Percentiles rank a stretch among this genome's conserved stretches.
phyloP scores from a whole-genome alignment of 2,113 vertebrate species.

The Channa maculata region DNA sequence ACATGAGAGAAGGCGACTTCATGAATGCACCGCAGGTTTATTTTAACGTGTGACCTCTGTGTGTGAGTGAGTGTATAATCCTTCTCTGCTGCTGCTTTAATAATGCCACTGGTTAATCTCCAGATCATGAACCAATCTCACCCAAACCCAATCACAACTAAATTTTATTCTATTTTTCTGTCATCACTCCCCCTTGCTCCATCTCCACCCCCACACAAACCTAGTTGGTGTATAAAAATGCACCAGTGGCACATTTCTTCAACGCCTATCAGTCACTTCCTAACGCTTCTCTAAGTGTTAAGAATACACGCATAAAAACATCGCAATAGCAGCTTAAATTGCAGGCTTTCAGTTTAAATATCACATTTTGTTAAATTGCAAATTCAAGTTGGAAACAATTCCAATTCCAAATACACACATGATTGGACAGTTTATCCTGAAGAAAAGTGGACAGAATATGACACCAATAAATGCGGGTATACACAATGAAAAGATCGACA shows the following conservation, averaged over 20 bases:
- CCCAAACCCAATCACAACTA: slow-evolving; percentile 13
- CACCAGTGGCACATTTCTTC: too few relatives aligned
- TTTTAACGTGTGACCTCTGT: slow-evolving; percentile 19
- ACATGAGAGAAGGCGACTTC: slow-evolving; percentile 34
- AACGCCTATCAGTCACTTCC: too few relatives aligned
- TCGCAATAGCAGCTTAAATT: too few relatives aligned
- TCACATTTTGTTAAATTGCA: too few relatives aligned
- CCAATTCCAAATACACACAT: neutral
- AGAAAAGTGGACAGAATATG: neutral
- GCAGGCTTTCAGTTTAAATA: too few relatives aligned
- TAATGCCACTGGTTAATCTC: slow-evolving; percentile 62
- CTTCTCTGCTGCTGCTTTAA: slow-evolving; percentile 49
- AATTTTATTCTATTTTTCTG: too few relatives aligned
- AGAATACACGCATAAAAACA: too few relatives aligned
- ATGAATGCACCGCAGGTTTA: slow-evolving; percentile 36
- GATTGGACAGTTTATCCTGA: slow-evolving; percentile 11
- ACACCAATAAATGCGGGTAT: neutral
- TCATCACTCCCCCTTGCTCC: too few relatives aligned
- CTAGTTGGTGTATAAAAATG: too few relatives aligned
- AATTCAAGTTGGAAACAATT: too few relatives aligned
- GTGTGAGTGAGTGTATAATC: slow-evolving; percentile 49
- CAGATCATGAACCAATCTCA: slow-evolving; percentile 63
- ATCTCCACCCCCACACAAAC: slow-evolving; percentile 6
- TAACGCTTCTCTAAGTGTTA: too few relatives aligned
- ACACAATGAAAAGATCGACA: neutral